These are phyloP conservation scores for Loriculus beryllinus DNA, from an alignment of 2,797 vertebrate genomes.

Conservation along the genomic window DNA sequence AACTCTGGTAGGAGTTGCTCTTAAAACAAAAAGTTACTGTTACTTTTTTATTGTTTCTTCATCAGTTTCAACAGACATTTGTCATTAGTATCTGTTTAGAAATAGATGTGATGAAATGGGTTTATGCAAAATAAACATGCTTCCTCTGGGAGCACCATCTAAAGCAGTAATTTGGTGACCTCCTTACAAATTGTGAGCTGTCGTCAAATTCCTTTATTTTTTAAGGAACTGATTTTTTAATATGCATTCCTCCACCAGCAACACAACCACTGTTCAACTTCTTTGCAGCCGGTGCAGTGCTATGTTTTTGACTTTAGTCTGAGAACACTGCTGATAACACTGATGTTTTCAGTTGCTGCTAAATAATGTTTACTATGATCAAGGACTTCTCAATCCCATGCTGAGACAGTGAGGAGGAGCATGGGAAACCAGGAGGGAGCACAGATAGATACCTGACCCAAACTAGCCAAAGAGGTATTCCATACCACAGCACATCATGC, in stretches of 20 bases:
- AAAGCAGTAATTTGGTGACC: not conserved
- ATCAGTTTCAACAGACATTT: not conserved
- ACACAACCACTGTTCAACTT: not conserved
- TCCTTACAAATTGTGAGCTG: not conserved
- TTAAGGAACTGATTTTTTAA: not conserved
- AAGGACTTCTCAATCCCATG: not conserved
- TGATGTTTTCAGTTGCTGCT: not conserved
- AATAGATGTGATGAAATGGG: not conserved
- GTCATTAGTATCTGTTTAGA: not conserved
- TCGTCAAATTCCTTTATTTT: not conserved
- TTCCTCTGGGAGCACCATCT: not conserved
- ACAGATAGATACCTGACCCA: not conserved
- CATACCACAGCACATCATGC: not conserved
- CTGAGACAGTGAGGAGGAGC: not conserved
- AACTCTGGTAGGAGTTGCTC: constrained; percentile 84
- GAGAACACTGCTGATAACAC: not conserved
- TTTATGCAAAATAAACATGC: not conserved
- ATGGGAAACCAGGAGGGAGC: not conserved
- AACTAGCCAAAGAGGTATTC: not conserved
- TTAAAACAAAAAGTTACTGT: constrained; percentile 29
- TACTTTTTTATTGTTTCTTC: not conserved
- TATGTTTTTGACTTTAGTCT: not conserved
- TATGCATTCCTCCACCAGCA: not conserved
- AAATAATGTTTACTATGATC: not conserved
- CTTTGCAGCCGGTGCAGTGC: not conserved